Percentiles rank a stretch among this genome's conserved stretches.
Evolutionary conservation across 2,888 invertebrate species (phyloP).

Genomic region (Stenodera caucasica): DNA sequence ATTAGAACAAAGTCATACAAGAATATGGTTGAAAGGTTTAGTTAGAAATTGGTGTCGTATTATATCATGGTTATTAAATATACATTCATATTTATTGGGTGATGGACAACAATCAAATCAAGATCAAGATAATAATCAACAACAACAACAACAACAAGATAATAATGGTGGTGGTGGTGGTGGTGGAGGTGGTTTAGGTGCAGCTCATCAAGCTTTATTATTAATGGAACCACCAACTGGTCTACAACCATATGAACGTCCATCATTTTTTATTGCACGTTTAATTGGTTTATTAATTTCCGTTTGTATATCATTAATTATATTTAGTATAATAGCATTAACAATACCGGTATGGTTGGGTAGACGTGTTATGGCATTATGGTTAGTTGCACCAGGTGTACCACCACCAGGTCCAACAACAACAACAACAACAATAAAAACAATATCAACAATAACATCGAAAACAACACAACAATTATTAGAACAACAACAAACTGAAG

Average conservation of each 20-base stretch:
- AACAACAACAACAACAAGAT: background rate
- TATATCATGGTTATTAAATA: slow-evolving; percentile 81
- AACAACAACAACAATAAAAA: background rate
- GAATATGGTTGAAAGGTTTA: slow-evolving; percentile 90
- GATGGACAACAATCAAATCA: slow-evolving; percentile 47
- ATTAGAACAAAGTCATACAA: slow-evolving; percentile 93
- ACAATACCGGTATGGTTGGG: slow-evolving; percentile 92
- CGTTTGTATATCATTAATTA: slow-evolving; percentile 82
- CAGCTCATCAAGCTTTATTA: slow-evolving; percentile 86
- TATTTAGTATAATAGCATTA: slow-evolving; percentile 81
- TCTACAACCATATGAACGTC: slow-evolving; percentile 88
- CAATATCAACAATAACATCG: slow-evolving; percentile 27
- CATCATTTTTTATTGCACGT: slow-evolving; percentile 77
- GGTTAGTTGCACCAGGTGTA: slow-evolving; percentile 73
- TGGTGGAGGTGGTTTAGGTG: slow-evolving; percentile 63
- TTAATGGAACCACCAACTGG: slow-evolving; percentile 75
- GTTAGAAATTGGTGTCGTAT: slow-evolving; percentile 84
- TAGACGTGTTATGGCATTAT: slow-evolving; percentile 82
- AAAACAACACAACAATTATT: slow-evolving; percentile 6
- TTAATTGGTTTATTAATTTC: slow-evolving; percentile 69
- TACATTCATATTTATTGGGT: slow-evolving; percentile 88
- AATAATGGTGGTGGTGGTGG: slow-evolving; percentile 24
- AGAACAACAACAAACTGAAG: slow-evolving; percentile 40
- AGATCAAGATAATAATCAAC: slow-evolving; percentile 24
- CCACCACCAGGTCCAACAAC: slow-evolving; percentile 47